phyloP scores from a whole-genome alignment of 2,113 vertebrate species.

The Rhinolophus sinicus region DNA sequence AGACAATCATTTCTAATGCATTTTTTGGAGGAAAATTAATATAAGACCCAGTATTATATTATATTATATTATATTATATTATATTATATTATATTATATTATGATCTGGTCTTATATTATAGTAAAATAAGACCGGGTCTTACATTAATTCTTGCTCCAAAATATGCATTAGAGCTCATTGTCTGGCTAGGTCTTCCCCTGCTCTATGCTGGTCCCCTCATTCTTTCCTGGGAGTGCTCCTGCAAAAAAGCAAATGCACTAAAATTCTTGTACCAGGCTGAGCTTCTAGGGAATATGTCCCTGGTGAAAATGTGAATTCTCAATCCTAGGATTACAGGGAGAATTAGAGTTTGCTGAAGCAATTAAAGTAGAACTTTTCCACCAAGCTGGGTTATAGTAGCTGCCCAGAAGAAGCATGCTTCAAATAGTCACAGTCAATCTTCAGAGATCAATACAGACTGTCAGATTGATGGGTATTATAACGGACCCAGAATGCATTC shows the following conservation, averaged over 20 bases:
- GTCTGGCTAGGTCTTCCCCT: neutral
- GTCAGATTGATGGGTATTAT: slow-evolving; percentile 28
- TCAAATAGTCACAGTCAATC: slow-evolving; percentile 41
- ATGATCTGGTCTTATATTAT: no score
- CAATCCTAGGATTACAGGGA: neutral
- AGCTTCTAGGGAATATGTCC: neutral
- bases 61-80: no score
- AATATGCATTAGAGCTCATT: no score
- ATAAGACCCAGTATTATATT: no score
- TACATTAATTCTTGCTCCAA: no score
- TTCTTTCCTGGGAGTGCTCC: neutral
- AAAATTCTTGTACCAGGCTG: neutral
- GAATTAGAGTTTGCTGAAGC: neutral
- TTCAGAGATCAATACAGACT: slow-evolving; percentile 56
- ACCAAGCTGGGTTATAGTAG: neutral
- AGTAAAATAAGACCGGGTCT: no score
- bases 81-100: no score
- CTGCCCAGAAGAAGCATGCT: neutral
- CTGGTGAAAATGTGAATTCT: neutral
- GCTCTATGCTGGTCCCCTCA: neutral
- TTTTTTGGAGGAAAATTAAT: no score
- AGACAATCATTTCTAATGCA: no score
- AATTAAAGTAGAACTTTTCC: neutral
- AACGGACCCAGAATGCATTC: neutral
- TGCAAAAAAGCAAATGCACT: neutral